Evolutionary conservation across 1,140 invertebrate species (phyloP), one percentile per base, ranked within the genome.

Genomic region (Micrasema minimum): DNA sequence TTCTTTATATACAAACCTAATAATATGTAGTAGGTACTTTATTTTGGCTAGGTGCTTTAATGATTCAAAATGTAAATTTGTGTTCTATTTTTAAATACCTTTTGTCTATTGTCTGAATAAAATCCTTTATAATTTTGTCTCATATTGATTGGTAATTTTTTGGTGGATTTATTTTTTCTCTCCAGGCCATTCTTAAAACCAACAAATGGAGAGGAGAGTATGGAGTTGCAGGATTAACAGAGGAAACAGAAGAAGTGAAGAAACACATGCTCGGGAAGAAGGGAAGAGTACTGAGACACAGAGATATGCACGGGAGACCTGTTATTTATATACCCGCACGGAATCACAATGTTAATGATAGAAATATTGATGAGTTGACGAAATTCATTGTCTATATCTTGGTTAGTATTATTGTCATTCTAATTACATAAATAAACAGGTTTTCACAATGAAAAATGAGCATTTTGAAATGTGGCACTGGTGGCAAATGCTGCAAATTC

Each of bases 151-250:
- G n/a, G n/a, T n/a, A n/a, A n/a, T n/a, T n/a, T n/a, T 31, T 31
- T 7, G 2, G 26, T 31, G 3, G 26, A 31, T 31, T 31, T 31
- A 11, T 46, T 55, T 12, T 43, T 68, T 20, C 12, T 76, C 82
- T 83, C 31, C 69, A 91, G 89, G 89, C 89, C 61, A 87, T 92
- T 74, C 78, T 92, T 45, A 92, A 92, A 85, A 92, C 90, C 51
- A 92, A 92, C 79, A 92, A 92, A 80, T 92, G 91, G 91, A 85
- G 90, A 71, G 84, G 84, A 46, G 88, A 91, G 72, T 92, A 91
- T 85, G 88, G 88, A 67, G 90, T 92, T 9, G 79, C 81, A 20
- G 77, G 80, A 2, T 78, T 91, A 43, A 83, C 79, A 43, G 79
- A 82, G 67, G 85, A 90, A 16, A 85, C 88, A 75, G 86, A 88